Base-by-base conservation (phyloP, 2,888 invertebrate species). In the Lepidonotus clava region DNA sequence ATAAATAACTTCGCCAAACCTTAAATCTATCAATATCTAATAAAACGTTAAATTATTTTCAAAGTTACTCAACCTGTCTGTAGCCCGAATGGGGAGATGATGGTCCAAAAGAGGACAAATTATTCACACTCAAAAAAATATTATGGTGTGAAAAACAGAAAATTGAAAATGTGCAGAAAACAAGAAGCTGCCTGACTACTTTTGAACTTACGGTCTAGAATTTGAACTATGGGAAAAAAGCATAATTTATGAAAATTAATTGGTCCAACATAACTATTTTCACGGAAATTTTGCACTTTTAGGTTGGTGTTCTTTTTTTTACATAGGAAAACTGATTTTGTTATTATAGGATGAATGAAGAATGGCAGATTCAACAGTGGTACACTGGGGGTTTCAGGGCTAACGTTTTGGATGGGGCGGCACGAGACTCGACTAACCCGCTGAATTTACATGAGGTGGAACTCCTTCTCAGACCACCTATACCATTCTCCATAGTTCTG, bases 401-500 rank as follows among this genome's bases (percentile, higher is more conserved):
- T 53, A 2, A 53, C n/a, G n/a, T n/a, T n/a, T n/a, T n/a, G n/a
- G n/a, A n/a, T n/a, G n/a, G n/a, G n/a, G n/a, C n/a, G 53, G 53
- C 21, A n/a, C 53, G n/a, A n/a, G 11, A 18, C 11, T 53, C 21
- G 53, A n/a, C 18, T 53, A 53, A 53, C 18, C 2, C n/a, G 2
- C 18, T 53, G 18, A 53, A 18, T 53, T 61, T 28, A 61, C 24
- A 24, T 61, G 1, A 24, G 61, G 28, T 28, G 61, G 14, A 61
- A 61, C 28, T 61, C 61, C 61, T 24, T 61, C 28, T 61, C 2
- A n/a, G 61, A 61, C 61, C 61, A 61, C 24, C 28, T 61, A n/a
- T 28, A 11, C 61, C 61, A 61, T 32, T 61, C 61, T 61, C 24
- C 61, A 61, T 61, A 61, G 28, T 61, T 61, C 61, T 61, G 61